phyloP scores from a whole-genome alignment of 2,888 invertebrate species.

The Dicyrtomina minuta region DNA sequence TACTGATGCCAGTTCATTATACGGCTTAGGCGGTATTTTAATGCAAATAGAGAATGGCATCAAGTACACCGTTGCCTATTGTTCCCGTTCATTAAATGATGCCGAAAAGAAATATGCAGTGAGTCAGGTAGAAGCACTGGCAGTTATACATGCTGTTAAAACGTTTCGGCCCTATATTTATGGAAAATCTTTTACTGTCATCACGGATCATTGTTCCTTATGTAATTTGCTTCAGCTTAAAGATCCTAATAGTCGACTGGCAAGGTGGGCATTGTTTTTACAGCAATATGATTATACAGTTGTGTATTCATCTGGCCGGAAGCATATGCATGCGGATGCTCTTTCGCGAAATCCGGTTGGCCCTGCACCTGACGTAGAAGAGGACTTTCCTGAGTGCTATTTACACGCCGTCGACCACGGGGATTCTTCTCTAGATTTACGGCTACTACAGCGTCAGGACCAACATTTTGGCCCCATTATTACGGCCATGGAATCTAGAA shows the following conservation, averaged over 20 bases:
- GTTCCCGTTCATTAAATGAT: slow-evolving; percentile 10
- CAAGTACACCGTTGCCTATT: background rate
- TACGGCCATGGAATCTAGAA: no score
- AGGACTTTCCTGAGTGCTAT: background rate
- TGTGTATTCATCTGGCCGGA: slow-evolving; percentile 35
- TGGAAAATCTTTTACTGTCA: slow-evolving; percentile 44
- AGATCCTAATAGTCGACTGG: slow-evolving; percentile 38
- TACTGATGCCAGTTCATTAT: slow-evolving; percentile 15
- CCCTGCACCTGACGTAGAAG: background rate
- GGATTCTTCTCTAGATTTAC: background rate
- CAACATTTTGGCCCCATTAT: background rate
- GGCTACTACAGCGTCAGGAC: background rate
- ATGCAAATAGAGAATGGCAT: slow-evolving; percentile 11
- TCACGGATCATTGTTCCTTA: slow-evolving; percentile 51
- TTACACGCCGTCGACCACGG: background rate
- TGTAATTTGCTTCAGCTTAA: slow-evolving; percentile 35
- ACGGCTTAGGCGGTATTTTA: slow-evolving; percentile 19
- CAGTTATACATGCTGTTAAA: slow-evolving; percentile 45
- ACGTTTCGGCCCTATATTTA: slow-evolving; percentile 49
- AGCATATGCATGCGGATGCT: slow-evolving; percentile 55
- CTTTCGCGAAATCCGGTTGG: slow-evolving; percentile 52
- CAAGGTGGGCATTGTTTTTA: slow-evolving; percentile 39
- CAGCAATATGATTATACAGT: slow-evolving; percentile 42
- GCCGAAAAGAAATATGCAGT: slow-evolving; percentile 43
- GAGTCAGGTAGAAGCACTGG: slow-evolving; percentile 48